phyloP scores from a whole-genome alignment of 1,140 invertebrate species.

The Hydropsyche tenuis region DNA sequence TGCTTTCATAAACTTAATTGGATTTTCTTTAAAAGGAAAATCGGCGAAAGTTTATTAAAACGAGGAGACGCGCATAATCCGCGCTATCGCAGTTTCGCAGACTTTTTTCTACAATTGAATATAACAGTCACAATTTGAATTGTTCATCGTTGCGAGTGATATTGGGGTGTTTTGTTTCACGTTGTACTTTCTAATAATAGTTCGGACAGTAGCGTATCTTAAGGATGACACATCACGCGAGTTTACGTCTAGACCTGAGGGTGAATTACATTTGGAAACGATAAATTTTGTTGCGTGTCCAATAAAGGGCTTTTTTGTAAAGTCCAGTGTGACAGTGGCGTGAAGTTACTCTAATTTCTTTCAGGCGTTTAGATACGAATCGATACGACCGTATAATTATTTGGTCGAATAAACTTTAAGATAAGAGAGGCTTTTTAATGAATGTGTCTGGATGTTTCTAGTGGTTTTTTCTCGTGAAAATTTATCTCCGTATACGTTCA shows the following conservation, averaged over 20 bases:
- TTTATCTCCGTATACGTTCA: neutral
- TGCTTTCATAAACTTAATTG: no score
- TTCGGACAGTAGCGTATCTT: neutral
- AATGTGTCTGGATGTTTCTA: neutral
- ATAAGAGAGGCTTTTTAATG: neutral
- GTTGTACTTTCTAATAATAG: no score
- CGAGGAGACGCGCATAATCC: no score
- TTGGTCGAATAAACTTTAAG: neutral
- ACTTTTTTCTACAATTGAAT: no score
- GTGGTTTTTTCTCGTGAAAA: neutral
- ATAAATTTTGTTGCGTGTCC: slow-evolving; percentile 20
- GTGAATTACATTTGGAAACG: slow-evolving; percentile 12
- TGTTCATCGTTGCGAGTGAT: no score
- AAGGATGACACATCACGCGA: slow-evolving; percentile 20
- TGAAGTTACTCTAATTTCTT: slow-evolving; percentile 2
- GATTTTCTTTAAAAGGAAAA: no score
- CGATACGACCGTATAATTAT: slow-evolving; percentile 4
- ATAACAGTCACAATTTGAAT: no score
- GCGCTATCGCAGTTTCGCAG: no score
- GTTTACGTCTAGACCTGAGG: neutral
- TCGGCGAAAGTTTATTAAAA: no score
- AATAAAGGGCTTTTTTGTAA: neutral
- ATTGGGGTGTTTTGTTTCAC: no score
- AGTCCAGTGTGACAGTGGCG: neutral
- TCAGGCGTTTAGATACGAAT: neutral